phyloP scores from a whole-genome alignment of 2,888 invertebrate genomes.

The Clistopyga incitator region DNA sequence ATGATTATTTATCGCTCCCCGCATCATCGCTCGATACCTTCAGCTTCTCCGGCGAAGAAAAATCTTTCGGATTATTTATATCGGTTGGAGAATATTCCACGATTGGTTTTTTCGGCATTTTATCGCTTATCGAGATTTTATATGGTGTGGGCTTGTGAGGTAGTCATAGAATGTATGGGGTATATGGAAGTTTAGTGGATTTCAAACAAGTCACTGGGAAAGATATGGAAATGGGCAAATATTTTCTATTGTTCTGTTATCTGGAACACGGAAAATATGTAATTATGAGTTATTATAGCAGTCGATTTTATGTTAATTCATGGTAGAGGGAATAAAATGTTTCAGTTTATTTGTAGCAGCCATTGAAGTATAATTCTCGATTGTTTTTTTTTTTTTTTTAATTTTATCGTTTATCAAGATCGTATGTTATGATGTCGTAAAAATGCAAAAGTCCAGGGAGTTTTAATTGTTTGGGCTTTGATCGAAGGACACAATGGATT shows the following conservation, averaged over 20 bases:
- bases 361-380: conserved; percentile 4
- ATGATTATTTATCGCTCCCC: conserved; percentile 61
- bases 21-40: conserved; percentile 30
- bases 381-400: not conserved
- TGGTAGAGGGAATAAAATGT: not conserved
- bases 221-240: too few relatives aligned
- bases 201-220: not conserved
- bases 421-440: conserved; percentile 8
- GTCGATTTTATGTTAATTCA: too few relatives aligned
- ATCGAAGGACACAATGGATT: conserved; percentile 19
- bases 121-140: not conserved
- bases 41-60: conserved; percentile 24
- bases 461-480: conserved; percentile 12
- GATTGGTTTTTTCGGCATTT: conserved; percentile 2
- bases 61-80: conserved; percentile 34
- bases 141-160: not conserved
- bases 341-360: conserved; percentile 34
- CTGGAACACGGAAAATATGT: too few relatives aligned
- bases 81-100: conserved; percentile 8
- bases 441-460: conserved; percentile 9
- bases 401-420: not conserved
- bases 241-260: too few relatives aligned
- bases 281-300: too few relatives aligned
- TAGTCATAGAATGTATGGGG: not conserved
- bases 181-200: too few relatives aligned